phyloP scores from a whole-genome alignment of 2,888 invertebrate genomes.

The Tridacna gigas region DNA sequence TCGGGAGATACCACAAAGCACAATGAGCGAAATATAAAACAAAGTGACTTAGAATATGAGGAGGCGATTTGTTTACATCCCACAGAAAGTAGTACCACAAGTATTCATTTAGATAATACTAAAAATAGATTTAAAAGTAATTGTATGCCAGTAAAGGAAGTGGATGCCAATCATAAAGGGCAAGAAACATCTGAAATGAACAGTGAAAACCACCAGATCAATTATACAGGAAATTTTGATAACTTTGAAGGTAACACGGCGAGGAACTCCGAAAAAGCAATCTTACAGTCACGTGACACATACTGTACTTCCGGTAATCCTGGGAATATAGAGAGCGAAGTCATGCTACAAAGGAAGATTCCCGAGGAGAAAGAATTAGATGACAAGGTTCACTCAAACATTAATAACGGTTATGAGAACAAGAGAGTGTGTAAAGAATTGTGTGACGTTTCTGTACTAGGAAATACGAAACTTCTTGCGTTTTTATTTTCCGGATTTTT shows the following conservation, averaged over 20 bases:
- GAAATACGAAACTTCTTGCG: slow-evolving; percentile 19
- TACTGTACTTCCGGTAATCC: not conserved
- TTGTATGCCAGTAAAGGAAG: not conserved
- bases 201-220: not conserved
- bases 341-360: not conserved
- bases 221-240: not conserved
- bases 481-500: slow-evolving; percentile 41
- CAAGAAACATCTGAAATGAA: not conserved
- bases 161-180: not conserved
- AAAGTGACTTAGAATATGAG: not conserved
- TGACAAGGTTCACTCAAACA: not conserved
- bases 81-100: not conserved
- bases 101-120: not conserved
- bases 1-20: not conserved
- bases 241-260: not conserved
- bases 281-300: not conserved
- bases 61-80: no score
- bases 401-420: not conserved
- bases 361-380: not conserved
- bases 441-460: slow-evolving; percentile 29
- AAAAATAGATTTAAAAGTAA: not conserved
- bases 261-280: not conserved
- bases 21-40: not conserved
- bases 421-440: not conserved
- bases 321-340: not conserved